Conservation (phyloP, 1,140 invertebrate genomes). For the Cherax destructor region DNA sequence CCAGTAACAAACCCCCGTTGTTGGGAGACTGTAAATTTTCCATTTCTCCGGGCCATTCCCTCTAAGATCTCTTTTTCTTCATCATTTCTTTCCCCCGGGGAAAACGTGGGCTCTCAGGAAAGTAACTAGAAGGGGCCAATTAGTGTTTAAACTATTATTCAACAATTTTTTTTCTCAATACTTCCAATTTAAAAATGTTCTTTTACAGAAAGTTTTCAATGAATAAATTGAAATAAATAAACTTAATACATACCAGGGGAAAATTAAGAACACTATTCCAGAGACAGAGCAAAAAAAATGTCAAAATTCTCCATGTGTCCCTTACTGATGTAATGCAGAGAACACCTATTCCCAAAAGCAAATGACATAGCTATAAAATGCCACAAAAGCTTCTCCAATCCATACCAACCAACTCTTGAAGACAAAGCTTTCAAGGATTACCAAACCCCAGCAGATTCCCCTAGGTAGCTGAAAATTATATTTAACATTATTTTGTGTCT, state of each 20-base stretch:
- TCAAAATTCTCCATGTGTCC: slow-evolving; percentile 62
- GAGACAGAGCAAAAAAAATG: slow-evolving; percentile 56
- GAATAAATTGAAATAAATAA: background rate
- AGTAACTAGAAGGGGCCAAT: slow-evolving; percentile 73
- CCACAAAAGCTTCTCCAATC: slow-evolving; percentile 66
- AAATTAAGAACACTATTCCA: slow-evolving; percentile 52
- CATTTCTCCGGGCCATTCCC: slow-evolving; percentile 60
- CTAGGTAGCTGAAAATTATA: slow-evolving; percentile 48
- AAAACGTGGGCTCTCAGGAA: slow-evolving; percentile 73
- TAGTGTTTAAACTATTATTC: slow-evolving; percentile 13
- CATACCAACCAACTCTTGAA: slow-evolving; percentile 69
- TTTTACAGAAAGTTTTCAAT: no score
- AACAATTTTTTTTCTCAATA: no score
- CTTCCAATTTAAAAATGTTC: no score
- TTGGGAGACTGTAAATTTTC: slow-evolving; percentile 40
- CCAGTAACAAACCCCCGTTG: slow-evolving; percentile 33
- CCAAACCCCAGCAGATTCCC: slow-evolving; percentile 65
- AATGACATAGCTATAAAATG: slow-evolving; percentile 44
- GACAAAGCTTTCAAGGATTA: slow-evolving; percentile 68
- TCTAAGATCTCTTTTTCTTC: slow-evolving; percentile 68
- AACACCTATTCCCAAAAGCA: slow-evolving; percentile 64
- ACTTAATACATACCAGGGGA: slow-evolving; percentile 56
- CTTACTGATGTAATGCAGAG: slow-evolving; percentile 40
- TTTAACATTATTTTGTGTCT: background rate
- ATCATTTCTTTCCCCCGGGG: slow-evolving; percentile 43